Evolutionary conservation across 2,888 invertebrate genomes (phyloP), one percentile per base, ranked within the genome.

Genomic region (Pammene aurita): DNA sequence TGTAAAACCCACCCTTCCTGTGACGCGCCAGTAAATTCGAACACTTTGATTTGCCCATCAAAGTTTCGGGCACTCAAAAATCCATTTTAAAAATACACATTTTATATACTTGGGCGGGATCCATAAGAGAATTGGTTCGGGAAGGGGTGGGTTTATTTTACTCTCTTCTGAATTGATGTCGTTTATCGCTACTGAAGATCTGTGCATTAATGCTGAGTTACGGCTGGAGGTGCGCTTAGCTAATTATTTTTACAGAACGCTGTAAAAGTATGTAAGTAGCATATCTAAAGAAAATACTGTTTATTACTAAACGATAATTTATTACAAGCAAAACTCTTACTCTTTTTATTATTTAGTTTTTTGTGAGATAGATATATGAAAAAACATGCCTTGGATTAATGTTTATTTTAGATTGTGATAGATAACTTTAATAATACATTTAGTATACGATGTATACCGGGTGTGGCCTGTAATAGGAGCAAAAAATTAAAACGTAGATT

Each of bases 11-110:
- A 78, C 84, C 88, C 85, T 82, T 75, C 78, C 75, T 76, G 79
- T 79, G 76, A 76, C 75, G 79, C 80, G 79, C 81, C 81, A 80
- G 83, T 88, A 88, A 88, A 89, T 86, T 86, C 84, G 77, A 85
- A 88, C 86, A 88, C 86, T 93, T 91, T 87, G 90, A 90, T 89
- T 87, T 82, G 82, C 78, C 89, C 85, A 92, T 93, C 87, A 92
- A 91, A 90, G 82, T 88, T 85, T 86, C 78, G 84, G 84, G 89
- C 87, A 90, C 93, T 93, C 89, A 91, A 92, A 91, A 90, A 92
- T 92, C 92, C 92, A 92, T 93, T 92, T 89, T 86, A 90, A 89
- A 90, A 88, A 87, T 89, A 87, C 83, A 82, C 84, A 80, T 88
- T 91, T 89, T 87, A 87, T 86, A 82, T 68, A 69, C 73, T 68